Evolutionary conservation across 2,888 invertebrate genomes (phyloP), one percentile per base, ranked within the genome.

Genomic region (Drosophila austrosaltans): DNA sequence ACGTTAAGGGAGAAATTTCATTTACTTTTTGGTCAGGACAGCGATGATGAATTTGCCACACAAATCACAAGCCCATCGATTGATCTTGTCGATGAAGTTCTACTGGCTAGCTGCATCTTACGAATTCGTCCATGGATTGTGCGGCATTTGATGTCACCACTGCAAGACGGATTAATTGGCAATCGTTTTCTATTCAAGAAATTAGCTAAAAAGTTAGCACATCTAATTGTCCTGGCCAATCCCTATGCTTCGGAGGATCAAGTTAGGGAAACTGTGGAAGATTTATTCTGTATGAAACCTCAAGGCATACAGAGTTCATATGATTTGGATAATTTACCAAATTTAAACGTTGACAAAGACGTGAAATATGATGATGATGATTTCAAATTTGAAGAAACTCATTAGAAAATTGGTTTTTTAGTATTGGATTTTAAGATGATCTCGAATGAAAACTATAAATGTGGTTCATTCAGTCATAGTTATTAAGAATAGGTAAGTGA

Each of bases 51-150:
- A 58, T 91, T 92, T 69, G 77, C 83, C 16, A 80, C 84, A 0
- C 66, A 81, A 1, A 76, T 83, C 63, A 60, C 69, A n/a, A 92
- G 92, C 74, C 92, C 92, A 3, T 84, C 89, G 28, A 86, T 92
- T 4, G 92, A 92, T 72, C 64, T 92, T 39, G 82, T 90, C 25
- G 86, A 92, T 73, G 89, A 92, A 58, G 78, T 89, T 1, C 74
- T 92, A 22, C 77, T 89, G 32, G 72, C 82, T 60, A 92, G 92
- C 69, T 92, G 92, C 62, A 84, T 90, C 53, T 77, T 86, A 30
- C 91, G 92, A 6, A 91, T 92, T 54, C 90, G 92, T 0, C 91
- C 91, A 0, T 92, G 91, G 91, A 87, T 92, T 25, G 92, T 92
- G 3, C 81, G 89, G 3, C 77, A 91, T 65, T 78, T 92, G 36